A percentile compares a stretch with the other conserved stretches of the same genome.
phyloP scores from a whole-genome alignment of 2,888 invertebrate genomes.

The Drosophila paramelanica region DNA sequence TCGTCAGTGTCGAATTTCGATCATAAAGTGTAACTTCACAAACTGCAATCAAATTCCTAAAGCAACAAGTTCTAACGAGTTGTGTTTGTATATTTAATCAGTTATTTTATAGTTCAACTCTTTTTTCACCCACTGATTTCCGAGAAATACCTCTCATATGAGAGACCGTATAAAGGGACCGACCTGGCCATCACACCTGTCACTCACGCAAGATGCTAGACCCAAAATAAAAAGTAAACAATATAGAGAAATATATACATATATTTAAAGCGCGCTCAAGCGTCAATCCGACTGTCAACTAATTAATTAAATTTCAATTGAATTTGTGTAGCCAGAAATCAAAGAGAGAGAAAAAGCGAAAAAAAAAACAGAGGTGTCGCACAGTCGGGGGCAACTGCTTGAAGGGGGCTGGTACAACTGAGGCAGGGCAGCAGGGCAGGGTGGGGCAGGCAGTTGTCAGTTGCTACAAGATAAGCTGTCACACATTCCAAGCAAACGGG shows the following conservation, averaged over 20 bases:
- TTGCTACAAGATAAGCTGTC: conserved; percentile 83
- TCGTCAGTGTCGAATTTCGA: conserved; percentile 32
- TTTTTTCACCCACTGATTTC: conserved; percentile 45
- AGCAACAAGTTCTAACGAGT: background rate
- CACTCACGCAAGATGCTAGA: conserved; percentile 46
- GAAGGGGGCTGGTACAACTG: background rate
- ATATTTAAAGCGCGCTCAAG: conserved; percentile 58
- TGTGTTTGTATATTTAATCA: too few relatives aligned
- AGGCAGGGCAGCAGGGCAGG: conserved; percentile 3
- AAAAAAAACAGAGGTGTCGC: conserved; percentile 53
- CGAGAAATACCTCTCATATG: conserved; percentile 49
- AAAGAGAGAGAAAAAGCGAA: conserved; percentile 25
- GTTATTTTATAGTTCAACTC: background rate
- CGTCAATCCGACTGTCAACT: conserved; percentile 84
- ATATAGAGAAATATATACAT: conserved; percentile 21
- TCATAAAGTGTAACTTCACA: conserved; percentile 26
- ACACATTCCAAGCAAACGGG: conserved; percentile 66
- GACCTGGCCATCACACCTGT: conserved; percentile 58
- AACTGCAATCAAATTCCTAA: conserved; percentile 10
- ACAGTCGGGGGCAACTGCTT: conserved; percentile 66
- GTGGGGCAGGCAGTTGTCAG: conserved; percentile 78
- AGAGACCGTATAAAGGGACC: conserved; percentile 1
- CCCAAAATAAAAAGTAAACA: conserved; percentile 7
- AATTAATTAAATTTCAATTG: conserved; percentile 85
- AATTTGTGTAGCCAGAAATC: conserved; percentile 79